These are phyloP conservation scores for Takifugu ocellatus DNA, from an alignment of 2,797 vertebrate genomes.

Conservation along the genomic window DNA sequence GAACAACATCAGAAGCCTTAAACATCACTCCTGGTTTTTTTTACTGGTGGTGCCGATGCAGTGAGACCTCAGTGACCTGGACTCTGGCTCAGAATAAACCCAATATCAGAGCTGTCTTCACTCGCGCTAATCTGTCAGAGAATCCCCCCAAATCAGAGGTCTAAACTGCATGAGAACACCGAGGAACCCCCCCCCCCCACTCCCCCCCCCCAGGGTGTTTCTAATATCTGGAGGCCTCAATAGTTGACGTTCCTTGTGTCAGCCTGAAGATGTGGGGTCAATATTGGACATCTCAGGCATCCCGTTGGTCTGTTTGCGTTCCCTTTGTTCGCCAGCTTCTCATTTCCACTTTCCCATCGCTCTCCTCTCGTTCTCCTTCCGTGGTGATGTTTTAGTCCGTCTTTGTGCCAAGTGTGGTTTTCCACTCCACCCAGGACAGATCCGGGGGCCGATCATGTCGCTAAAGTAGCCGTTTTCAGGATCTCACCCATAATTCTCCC, in stretches of 20 bases:
- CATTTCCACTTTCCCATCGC: constrained; percentile 46
- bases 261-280: constrained; percentile 49
- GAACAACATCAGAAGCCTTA: no score
- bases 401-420: constrained; percentile 3
- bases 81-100: constrained; percentile 13
- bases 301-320: constrained; percentile 54
- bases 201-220: constrained; percentile 41
- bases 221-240: constrained; percentile 63
- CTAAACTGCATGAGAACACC: constrained; percentile 48
- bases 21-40: no score
- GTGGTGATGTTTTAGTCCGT: constrained; percentile 16
- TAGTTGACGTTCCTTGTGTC: constrained; percentile 20
- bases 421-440: not conserved
- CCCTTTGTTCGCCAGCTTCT: constrained; percentile 43
- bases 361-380: constrained; percentile 27
- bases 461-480: no score
- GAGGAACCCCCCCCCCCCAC: constrained; percentile 44
- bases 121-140: constrained; percentile 23
- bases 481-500: constrained; percentile 2
- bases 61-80: constrained; percentile 5
- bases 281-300: constrained; percentile 68
- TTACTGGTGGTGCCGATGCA: not conserved
- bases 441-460: not conserved
- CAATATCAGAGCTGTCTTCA: not conserved
- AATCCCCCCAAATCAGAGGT: no score